Evolutionary conservation across 2,797 vertebrate genomes (phyloP).

Genomic region (Lepus oiostolus): DNA sequence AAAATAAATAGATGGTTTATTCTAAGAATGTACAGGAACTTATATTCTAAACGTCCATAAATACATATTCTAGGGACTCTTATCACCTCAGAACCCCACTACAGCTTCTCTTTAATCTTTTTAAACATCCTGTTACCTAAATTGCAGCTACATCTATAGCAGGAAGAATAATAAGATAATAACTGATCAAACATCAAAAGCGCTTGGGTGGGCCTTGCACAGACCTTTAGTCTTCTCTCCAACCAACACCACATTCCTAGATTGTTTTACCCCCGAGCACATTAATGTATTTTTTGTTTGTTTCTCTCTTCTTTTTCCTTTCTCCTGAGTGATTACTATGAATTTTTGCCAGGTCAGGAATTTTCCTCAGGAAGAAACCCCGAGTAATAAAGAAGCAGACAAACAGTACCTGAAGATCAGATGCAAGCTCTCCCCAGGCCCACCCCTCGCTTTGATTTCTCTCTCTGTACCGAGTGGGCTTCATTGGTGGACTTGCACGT

Average conservation of each 20-base stretch:
- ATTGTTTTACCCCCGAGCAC: not conserved
- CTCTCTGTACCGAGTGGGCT: conserved; percentile 14
- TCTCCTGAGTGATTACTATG: conserved; percentile 58
- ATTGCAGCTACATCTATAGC: conserved; percentile 73
- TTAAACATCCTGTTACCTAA: conserved; percentile 84
- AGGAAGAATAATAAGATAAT: conserved; percentile 83
- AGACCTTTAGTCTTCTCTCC: conserved; percentile 60
- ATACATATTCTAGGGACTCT: conserved; percentile 76
- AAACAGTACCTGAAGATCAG: conserved; percentile 63
- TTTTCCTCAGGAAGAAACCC: conserved; percentile 70
- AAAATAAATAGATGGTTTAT: conserved; percentile 82
- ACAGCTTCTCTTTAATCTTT: conserved; percentile 83
- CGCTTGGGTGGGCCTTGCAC: conserved; percentile 59
- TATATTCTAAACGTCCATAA: conserved; percentile 80
- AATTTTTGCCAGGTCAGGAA: conserved; percentile 75
- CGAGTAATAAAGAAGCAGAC: conserved; percentile 56
- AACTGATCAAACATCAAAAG: conserved; percentile 81
- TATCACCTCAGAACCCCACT: conserved; percentile 70
- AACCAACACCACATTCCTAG: conserved; percentile 55
- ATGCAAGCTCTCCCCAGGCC: conserved; percentile 27
- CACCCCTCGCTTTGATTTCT: conserved; percentile 65
- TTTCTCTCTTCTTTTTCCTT: conserved; percentile 71
- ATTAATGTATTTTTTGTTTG: conserved; percentile 61
- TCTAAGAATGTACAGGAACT: conserved; percentile 82
- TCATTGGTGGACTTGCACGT: conserved; percentile 44